Base-by-base conservation (phyloP, 1,140 invertebrate species). In the Hypothenemus hampei region DNA sequence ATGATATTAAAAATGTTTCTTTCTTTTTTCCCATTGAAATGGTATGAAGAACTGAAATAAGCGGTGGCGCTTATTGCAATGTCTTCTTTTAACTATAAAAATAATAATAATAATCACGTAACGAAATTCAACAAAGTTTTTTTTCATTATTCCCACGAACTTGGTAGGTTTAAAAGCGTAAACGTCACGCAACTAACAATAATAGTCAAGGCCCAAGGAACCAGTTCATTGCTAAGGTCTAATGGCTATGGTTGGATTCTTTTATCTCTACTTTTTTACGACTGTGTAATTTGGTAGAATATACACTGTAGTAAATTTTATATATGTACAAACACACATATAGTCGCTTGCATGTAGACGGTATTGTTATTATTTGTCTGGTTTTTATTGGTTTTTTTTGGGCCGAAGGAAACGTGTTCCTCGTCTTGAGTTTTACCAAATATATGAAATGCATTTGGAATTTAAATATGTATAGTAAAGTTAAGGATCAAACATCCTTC, bases 211-310 rank as follows among this genome's bases (percentile, higher is more conserved):
- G 43, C 43, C 43, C 41, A 35, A 37, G 16, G 21, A 54, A 54
- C 51, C 51, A 54, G 51, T 54, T 46, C 51, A 54, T 46, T 54
- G 21, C 43, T 54, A 54, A 54, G 51, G 51, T 54, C 39, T 44
- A 45, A 54, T 46, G 45, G 33, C 39, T 54, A 45, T 37, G 49
- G 22, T 43, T 51, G 37, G 36, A 24, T 51, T 41, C 39, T 51
- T 41, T 51, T 24, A 39, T 51, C 49, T n/a, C n/a, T n/a, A n/a
- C n/a, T n/a, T n/a, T 51, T 51, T 51, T 51, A 51, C 37, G 49
- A 51, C 39, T 33, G 23, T 41, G 49, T 51, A 51, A 51, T 51
- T 51, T 43, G 49, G 29, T 26, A 24, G 39, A 39, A 43, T 43
- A 43, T 43, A 23, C 49, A 41, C 41, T 43, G 39, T 51, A 50